These are phyloP conservation scores for Astyanax mexicanus DNA, from an alignment of 2,797 vertebrate genomes.

Conservation along the genomic window DNA sequence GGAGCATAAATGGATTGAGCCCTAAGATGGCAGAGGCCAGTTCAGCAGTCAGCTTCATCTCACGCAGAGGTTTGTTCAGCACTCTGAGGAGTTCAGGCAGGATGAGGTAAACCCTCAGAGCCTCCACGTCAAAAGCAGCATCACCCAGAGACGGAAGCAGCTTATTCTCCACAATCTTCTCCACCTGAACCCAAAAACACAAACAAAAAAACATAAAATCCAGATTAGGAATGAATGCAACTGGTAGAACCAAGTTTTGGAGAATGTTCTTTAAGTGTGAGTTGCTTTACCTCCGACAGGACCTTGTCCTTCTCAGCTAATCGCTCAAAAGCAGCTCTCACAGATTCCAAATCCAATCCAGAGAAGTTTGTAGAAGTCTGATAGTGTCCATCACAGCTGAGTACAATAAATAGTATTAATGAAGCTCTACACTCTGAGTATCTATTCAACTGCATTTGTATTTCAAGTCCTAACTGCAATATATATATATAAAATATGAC, in stretches of 20 bases:
- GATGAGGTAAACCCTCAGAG: conserved; percentile 74
- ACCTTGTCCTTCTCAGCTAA: conserved; percentile 49
- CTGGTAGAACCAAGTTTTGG: no score
- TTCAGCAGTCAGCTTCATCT: conserved; percentile 29
- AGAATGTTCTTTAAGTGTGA: not conserved
- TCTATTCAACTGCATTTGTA: not conserved
- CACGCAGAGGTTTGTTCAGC: not conserved
- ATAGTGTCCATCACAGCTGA: conserved; percentile 68
- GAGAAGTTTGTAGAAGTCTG: conserved; percentile 58
- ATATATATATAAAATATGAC: not conserved
- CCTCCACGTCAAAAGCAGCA: conserved; percentile 64
- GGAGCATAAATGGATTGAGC: conserved; percentile 45
- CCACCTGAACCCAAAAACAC: conserved; percentile 59
- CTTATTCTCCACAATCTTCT: conserved; percentile 36
- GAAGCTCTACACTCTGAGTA: not conserved
- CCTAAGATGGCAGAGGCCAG: conserved; percentile 60
- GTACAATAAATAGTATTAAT: not conserved
- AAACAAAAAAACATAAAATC: not conserved
- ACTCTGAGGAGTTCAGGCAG: conserved; percentile 68
- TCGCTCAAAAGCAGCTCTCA: conserved; percentile 55
- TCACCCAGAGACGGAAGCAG: conserved; percentile 62
- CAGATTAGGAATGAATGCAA: no score
- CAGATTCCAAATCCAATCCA: conserved; percentile 67
- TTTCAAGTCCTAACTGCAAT: not conserved
- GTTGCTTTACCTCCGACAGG: conserved; percentile 60